These are phyloP conservation scores for Agapostemon virescens DNA, from an alignment of 2,888 invertebrate species.

Conservation along the genomic window DNA sequence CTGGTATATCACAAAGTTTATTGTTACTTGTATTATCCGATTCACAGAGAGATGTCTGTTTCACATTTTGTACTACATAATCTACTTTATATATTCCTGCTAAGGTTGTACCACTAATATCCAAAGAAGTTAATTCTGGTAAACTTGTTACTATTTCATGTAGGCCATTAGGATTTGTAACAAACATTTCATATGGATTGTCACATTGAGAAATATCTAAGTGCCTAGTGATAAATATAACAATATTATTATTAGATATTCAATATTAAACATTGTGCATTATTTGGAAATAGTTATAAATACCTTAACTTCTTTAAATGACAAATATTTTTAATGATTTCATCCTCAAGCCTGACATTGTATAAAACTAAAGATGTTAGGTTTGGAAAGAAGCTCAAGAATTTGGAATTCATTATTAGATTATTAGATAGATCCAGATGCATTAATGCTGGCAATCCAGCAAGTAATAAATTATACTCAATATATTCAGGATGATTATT, in stretches of 20 bases:
- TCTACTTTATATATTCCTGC: slow-evolving; percentile 92
- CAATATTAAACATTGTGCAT: not conserved
- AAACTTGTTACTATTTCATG: slow-evolving; percentile 87
- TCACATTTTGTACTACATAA: slow-evolving; percentile 84
- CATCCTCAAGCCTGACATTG: slow-evolving; percentile 83
- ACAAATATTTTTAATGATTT: slow-evolving; percentile 77
- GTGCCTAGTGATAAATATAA: slow-evolving; percentile 81
- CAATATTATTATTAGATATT: not conserved
- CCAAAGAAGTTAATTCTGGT: slow-evolving; percentile 89
- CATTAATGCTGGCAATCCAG: slow-evolving; percentile 84
- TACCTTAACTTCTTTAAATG: slow-evolving; percentile 82
- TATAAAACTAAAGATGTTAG: slow-evolving; percentile 90
- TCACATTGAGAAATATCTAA: slow-evolving; percentile 92
- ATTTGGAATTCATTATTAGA: slow-evolving; percentile 85
- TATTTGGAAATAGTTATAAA: slow-evolving; percentile 15
- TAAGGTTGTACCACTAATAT: slow-evolving; percentile 97
- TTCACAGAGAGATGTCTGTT: slow-evolving; percentile 76
- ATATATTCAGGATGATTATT: slow-evolving; percentile 81
- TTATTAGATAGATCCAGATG: slow-evolving; percentile 89
- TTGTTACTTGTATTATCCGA: slow-evolving; percentile 48
- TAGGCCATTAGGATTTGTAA: slow-evolving; percentile 88
- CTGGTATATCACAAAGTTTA: slow-evolving; percentile 89
- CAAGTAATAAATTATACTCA: slow-evolving; percentile 82
- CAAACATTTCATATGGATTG: slow-evolving; percentile 88
- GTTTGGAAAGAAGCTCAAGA: slow-evolving; percentile 85